phyloP scores from a whole-genome alignment of 2,113 vertebrate genomes.

The Malaclemys terrapin region DNA sequence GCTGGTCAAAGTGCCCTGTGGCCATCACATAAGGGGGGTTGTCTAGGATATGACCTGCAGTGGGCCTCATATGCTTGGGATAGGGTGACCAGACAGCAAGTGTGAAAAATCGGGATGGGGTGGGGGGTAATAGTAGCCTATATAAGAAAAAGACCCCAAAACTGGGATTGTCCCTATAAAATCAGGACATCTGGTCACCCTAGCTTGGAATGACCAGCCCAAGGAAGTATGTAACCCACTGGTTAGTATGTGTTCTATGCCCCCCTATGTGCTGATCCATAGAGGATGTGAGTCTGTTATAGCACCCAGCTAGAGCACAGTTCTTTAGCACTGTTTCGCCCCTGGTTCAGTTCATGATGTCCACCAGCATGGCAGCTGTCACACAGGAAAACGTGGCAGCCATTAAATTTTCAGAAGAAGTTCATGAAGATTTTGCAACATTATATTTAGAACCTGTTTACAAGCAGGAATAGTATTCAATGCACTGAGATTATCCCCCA shows the following conservation, averaged over 20 bases:
- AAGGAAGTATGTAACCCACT: neutral
- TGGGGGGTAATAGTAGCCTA: too few relatives aligned
- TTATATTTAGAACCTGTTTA: neutral
- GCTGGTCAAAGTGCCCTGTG: neutral
- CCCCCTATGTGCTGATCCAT: neutral
- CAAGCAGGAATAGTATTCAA: neutral
- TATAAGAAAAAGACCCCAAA: too few relatives aligned
- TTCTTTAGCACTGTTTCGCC: neutral
- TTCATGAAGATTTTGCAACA: neutral
- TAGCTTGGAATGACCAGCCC: neutral
- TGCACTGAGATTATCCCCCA: neutral
- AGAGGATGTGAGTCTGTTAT: neutral
- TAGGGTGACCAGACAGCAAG: too few relatives aligned
- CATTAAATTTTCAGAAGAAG: neutral
- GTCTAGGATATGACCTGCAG: neutral
- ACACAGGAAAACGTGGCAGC: neutral
- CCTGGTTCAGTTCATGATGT: neutral
- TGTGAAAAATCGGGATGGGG: too few relatives aligned
- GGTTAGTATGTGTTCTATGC: accelerated
- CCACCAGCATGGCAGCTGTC: neutral
- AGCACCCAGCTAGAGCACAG: accelerated
- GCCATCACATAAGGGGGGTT: neutral
- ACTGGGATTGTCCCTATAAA: too few relatives aligned
- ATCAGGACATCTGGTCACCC: too few relatives aligned
- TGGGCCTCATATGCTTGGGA: neutral